A percentile compares a stretch with the other conserved stretches of the same genome.
Evolutionary conservation across 2,113 vertebrate species (phyloP).

Genomic region (Alouatta palliata): DNA sequence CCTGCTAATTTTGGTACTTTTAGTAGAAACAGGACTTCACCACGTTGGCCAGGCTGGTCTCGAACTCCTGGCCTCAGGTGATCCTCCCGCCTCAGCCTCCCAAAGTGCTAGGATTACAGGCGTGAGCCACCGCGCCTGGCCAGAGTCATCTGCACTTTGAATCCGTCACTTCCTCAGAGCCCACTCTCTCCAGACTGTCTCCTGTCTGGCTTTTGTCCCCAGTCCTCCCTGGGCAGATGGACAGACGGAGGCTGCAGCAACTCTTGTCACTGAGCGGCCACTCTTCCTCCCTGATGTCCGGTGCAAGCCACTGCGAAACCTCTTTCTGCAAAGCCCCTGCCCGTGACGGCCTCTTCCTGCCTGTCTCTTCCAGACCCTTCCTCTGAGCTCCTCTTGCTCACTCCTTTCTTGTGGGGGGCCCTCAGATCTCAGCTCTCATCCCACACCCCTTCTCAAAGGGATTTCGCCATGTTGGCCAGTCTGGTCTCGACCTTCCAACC

Average conservation of each 20-base stretch:
- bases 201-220: neutral
- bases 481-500: too few species aligned
- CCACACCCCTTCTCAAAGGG: neutral
- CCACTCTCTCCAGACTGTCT: neutral
- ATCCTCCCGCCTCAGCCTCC: too few species aligned
- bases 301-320: rapidly evolving
- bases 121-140: too few species aligned
- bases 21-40: too few species aligned
- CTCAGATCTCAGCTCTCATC: neutral
- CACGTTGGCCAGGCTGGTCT: too few species aligned
- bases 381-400: neutral
- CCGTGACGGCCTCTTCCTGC: too few species aligned
- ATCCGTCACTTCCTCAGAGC: neutral
- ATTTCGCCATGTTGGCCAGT: too few species aligned
- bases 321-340: rapidly evolving
- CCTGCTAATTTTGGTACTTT: too few species aligned
- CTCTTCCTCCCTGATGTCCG: rapidly evolving
- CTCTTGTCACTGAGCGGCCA: neutral
- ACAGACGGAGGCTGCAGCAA: neutral
- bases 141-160: neutral
- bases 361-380: neutral
- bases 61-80: too few species aligned
- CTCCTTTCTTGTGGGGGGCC: neutral
- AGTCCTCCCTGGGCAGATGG: neutral
- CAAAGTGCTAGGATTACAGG: too few species aligned